These are phyloP conservation scores for Ceryle rudis DNA, from an alignment of 2,797 vertebrate species.

Conservation along the genomic window DNA sequence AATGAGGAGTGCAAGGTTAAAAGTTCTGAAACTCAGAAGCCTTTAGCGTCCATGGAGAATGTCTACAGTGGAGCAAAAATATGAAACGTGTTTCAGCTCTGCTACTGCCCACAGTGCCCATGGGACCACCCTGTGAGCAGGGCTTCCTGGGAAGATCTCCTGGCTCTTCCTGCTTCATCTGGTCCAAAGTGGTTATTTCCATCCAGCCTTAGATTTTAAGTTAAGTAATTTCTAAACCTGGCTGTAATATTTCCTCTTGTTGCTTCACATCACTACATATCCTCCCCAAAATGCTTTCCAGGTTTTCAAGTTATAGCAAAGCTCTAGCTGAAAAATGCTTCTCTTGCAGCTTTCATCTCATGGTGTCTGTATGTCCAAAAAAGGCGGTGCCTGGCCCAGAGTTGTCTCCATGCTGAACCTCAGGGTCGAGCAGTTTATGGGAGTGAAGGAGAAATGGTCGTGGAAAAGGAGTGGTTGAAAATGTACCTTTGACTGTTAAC, in stretches of 20 bases:
- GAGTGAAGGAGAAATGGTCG: background rate
- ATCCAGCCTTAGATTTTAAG: background rate
- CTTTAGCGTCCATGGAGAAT: background rate
- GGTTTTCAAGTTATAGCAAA: background rate
- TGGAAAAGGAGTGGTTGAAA: background rate
- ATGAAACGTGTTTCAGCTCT: background rate
- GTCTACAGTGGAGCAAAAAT: background rate
- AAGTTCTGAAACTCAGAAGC: background rate
- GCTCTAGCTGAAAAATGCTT: background rate
- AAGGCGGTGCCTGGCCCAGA: background rate
- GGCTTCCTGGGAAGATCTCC: background rate
- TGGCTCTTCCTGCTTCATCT: background rate
- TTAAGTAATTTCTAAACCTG: background rate
- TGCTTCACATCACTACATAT: background rate
- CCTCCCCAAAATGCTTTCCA: background rate
- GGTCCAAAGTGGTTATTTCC: background rate
- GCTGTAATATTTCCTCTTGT: background rate
- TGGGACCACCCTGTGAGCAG: rapidly evolving
- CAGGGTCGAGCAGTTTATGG: background rate
- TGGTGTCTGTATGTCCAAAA: background rate
- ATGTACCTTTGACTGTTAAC: background rate
- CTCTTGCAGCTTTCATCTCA: background rate
- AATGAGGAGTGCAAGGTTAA: background rate
- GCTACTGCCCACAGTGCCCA: background rate
- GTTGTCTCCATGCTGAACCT: background rate